phyloP scores from a whole-genome alignment of 2,113 vertebrate genomes.

The Oplegnathus fasciatus region DNA sequence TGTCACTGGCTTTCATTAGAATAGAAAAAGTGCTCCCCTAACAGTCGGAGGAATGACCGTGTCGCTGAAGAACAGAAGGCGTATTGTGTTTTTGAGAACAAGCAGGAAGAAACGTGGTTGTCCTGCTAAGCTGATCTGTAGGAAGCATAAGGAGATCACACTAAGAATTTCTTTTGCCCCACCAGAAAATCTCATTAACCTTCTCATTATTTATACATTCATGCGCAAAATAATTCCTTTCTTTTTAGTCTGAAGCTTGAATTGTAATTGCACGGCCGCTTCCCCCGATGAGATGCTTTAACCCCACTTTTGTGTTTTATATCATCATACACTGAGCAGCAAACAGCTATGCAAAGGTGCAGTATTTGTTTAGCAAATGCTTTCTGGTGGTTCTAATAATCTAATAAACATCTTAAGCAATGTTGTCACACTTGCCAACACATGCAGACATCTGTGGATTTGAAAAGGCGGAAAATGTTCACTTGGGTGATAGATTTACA shows the following conservation, averaged over 20 bases:
- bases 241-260: neutral
- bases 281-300: neutral
- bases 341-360: no score
- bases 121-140: conserved; percentile 70
- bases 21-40: conserved; percentile 13
- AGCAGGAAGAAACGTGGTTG: conserved; percentile 54
- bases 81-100: conserved; percentile 49
- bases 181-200: conserved; percentile 63
- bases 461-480: neutral
- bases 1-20: conserved; percentile 50
- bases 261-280: neutral
- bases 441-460: neutral
- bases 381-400: conserved; percentile 17
- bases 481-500: neutral
- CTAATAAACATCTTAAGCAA: neutral
- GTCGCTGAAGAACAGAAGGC: conserved; percentile 45
- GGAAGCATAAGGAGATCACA: conserved; percentile 51
- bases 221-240: conserved; percentile 28
- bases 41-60: neutral
- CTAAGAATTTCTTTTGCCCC: conserved; percentile 28
- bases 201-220: conserved; percentile 51
- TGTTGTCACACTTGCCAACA: conserved; percentile 3
- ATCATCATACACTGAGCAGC: no score
- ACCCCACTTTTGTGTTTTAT: neutral
- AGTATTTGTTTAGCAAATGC: conserved; percentile 6